Evolutionary conservation across 2,888 invertebrate genomes (phyloP).

Genomic region (Volucella inanis): DNA sequence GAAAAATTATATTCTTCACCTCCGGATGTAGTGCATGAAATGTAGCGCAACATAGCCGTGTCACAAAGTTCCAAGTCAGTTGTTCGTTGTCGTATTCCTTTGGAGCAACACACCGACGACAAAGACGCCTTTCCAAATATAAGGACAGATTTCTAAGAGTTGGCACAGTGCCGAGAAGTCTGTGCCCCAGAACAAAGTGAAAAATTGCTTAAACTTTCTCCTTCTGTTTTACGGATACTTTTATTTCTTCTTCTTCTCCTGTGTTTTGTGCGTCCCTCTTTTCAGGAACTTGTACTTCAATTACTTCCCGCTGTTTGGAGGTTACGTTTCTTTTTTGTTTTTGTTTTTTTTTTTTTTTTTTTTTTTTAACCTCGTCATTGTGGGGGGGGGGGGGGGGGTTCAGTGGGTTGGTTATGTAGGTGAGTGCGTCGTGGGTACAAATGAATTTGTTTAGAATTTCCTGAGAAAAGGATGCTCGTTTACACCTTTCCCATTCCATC

Average conservation of each 20-base stretch:
- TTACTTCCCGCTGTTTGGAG: not conserved
- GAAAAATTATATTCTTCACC: not conserved
- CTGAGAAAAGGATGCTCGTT: too few relatives aligned
- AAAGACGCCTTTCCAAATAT: not conserved
- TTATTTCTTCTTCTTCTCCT: not conserved
- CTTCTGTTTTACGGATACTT: not conserved
- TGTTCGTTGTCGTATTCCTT: too few relatives aligned
- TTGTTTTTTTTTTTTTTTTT: not conserved
- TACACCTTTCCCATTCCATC: too few relatives aligned
- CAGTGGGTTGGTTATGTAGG: not conserved
- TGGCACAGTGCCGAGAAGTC: constrained; percentile 2
- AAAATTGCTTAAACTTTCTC: not conserved
- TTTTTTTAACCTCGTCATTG: not conserved
- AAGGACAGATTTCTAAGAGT: not conserved
- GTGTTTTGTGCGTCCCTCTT: too few relatives aligned
- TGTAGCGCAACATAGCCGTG: not conserved
- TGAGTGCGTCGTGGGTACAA: too few relatives aligned
- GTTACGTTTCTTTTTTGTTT: too few relatives aligned
- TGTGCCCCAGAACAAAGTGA: not conserved
- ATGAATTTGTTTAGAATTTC: constrained; percentile 8
- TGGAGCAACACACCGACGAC: too few relatives aligned
- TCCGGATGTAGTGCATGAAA: not conserved
- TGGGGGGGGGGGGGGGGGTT: too few relatives aligned
- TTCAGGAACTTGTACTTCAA: not conserved
- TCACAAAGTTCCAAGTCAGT: not conserved